Conservation (phyloP, 2,888 invertebrate species). For the Andrena camellia region DNA sequence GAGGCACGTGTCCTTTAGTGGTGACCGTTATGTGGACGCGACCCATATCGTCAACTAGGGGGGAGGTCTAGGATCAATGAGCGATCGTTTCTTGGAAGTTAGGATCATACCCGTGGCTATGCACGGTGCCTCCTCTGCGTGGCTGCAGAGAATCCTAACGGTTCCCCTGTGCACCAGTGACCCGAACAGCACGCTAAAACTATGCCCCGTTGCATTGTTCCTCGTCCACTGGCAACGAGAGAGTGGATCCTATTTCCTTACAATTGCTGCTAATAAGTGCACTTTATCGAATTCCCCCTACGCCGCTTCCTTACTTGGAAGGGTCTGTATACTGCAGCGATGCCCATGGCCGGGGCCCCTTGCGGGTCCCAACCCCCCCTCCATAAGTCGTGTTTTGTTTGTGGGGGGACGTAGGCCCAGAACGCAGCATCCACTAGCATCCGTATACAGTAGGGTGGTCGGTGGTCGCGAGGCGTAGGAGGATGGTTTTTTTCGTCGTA, state of each 20-base stretch:
- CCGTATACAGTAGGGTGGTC: no score
- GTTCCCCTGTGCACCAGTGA: slow-evolving; percentile 69
- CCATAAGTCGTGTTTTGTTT: no score
- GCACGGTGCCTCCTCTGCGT: slow-evolving; percentile 65
- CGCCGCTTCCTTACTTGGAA: neutral
- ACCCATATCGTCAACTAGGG: slow-evolving; percentile 72
- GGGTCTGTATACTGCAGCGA: neutral
- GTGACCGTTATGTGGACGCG: slow-evolving; percentile 77
- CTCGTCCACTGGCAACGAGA: slow-evolving; percentile 29
- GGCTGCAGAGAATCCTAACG: slow-evolving; percentile 68
- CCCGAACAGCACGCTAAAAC: slow-evolving; percentile 66
- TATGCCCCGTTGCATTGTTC: slow-evolving; percentile 60
- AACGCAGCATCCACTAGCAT: no score
- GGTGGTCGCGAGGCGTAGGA: no score
- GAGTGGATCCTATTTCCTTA: slow-evolving; percentile 17
- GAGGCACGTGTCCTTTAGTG: slow-evolving; percentile 70
- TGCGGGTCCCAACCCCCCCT: no score
- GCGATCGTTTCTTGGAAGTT: slow-evolving; percentile 74
- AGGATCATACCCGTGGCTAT: slow-evolving; percentile 72
- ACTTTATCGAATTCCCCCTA: slow-evolving; percentile 7
- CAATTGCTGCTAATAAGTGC: slow-evolving; percentile 40
- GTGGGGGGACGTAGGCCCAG: no score
- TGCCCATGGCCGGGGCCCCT: no score
- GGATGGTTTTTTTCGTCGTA: no score
- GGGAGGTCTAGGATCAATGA: slow-evolving; percentile 71